A percentile compares a stretch with the other conserved stretches of the same genome.
phyloP scores from a whole-genome alignment of 2,797 vertebrate genomes.

The Tinamus major region DNA sequence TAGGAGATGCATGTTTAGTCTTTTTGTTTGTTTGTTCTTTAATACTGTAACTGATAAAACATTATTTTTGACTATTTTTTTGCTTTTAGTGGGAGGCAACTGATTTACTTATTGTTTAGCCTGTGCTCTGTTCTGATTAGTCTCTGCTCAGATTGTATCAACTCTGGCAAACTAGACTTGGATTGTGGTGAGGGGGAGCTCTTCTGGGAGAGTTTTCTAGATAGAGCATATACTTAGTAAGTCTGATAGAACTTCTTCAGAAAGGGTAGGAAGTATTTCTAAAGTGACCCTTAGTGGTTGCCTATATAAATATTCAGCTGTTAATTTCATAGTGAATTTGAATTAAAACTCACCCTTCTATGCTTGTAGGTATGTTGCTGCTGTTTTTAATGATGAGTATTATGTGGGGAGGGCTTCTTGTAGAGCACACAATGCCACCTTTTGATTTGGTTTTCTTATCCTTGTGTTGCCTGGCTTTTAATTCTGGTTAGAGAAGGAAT shows the following conservation, averaged over 20 bases:
- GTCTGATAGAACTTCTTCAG: background rate
- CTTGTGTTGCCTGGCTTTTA: slow-evolving; percentile 3
- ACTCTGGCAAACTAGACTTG: background rate
- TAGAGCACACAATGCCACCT: background rate
- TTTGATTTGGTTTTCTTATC: slow-evolving; percentile 28
- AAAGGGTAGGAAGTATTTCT: background rate
- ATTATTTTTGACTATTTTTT: background rate
- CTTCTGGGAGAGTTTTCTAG: slow-evolving; percentile 3
- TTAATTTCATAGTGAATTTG: background rate
- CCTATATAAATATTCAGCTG: background rate
- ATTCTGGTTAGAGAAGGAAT: background rate
- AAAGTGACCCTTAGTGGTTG: background rate
- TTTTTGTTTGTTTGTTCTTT: background rate
- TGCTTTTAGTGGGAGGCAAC: background rate
- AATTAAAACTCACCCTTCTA: background rate
- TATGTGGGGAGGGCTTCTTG: background rate
- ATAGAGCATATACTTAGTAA: background rate
- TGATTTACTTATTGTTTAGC: background rate
- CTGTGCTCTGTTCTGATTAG: background rate
- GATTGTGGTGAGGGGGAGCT: background rate
- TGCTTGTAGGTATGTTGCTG: background rate
- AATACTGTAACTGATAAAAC: background rate
- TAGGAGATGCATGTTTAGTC: background rate
- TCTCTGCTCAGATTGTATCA: background rate
- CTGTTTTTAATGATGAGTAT: background rate